Evolutionary conservation across 1,140 invertebrate species (phyloP).

Genomic region (Anastrepha obliqua): DNA sequence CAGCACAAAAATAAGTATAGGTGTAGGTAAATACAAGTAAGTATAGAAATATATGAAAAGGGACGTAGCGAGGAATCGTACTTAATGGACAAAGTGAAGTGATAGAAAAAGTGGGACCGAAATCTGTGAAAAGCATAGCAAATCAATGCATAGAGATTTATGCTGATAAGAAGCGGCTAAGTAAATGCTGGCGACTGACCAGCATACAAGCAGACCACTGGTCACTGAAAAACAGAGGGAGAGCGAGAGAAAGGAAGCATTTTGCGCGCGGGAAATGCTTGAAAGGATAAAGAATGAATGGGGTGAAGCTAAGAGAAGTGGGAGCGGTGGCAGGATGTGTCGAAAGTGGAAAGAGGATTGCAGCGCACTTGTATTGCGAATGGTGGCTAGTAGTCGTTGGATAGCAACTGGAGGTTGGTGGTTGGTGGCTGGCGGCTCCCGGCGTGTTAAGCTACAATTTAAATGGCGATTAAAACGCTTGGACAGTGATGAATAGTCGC

Average conservation of each 20-base stretch:
- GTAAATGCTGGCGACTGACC: conserved; percentile 10
- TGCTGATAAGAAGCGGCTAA: conserved; percentile 34
- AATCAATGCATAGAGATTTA: conserved; percentile 40
- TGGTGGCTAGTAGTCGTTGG: not conserved
- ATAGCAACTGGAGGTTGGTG: not conserved
- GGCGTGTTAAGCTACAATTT: conserved; percentile 64
- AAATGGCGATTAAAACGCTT: conserved; percentile 73
- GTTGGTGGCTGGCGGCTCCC: not conserved
- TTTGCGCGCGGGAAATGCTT: not conserved
- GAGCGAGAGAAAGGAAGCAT: not conserved
- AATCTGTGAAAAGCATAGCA: conserved; percentile 47
- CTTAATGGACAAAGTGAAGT: not conserved
- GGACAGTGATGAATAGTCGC: conserved; percentile 69
- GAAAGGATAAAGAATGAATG: not conserved
- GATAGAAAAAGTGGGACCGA: not conserved
- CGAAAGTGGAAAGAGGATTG: not conserved
- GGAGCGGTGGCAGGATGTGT: too few relatives aligned
- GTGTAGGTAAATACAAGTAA: not conserved
- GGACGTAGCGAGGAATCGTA: not conserved
- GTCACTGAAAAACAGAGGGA: not conserved
- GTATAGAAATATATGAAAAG: not conserved
- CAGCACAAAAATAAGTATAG: not conserved
- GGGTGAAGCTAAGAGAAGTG: not conserved
- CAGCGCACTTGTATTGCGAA: not conserved
- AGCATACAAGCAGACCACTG: not conserved